Conservation (phyloP, 2,113 vertebrate genomes). For the Hipposideros armiger region DNA sequence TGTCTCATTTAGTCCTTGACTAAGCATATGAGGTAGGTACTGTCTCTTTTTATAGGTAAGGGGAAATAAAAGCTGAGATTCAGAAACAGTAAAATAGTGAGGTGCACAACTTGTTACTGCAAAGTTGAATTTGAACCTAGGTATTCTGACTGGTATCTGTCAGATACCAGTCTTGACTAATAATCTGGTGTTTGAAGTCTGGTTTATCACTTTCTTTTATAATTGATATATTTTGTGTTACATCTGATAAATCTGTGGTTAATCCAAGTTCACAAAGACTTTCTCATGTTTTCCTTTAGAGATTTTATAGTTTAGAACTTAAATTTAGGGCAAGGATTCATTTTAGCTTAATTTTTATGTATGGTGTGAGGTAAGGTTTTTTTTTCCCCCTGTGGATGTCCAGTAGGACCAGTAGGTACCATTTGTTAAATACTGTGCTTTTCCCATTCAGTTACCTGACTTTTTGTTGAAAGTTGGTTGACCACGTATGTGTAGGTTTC, state of each 20-base stretch:
- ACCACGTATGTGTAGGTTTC: background rate
- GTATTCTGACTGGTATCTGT: background rate
- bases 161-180: background rate
- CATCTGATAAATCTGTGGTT: slow-evolving; percentile 19
- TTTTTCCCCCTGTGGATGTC: background rate
- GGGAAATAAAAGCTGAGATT: background rate
- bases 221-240: background rate
- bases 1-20: background rate
- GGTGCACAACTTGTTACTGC: background rate
- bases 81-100: background rate
- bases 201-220: background rate
- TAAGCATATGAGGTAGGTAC: background rate
- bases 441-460: slow-evolving; percentile 12
- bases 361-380: background rate
- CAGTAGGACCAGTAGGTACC: background rate
- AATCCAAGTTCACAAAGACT: background rate
- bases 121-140: background rate
- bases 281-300: slow-evolving; percentile 24
- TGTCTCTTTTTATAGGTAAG: background rate
- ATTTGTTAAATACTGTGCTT: background rate
- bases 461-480: background rate
- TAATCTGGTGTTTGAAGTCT: slow-evolving; percentile 17
- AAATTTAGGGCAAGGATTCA: background rate
- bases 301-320: background rate
- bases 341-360: background rate